Evolutionary conservation across 2,113 vertebrate genomes (phyloP).

Genomic region (Alectura lathami): DNA sequence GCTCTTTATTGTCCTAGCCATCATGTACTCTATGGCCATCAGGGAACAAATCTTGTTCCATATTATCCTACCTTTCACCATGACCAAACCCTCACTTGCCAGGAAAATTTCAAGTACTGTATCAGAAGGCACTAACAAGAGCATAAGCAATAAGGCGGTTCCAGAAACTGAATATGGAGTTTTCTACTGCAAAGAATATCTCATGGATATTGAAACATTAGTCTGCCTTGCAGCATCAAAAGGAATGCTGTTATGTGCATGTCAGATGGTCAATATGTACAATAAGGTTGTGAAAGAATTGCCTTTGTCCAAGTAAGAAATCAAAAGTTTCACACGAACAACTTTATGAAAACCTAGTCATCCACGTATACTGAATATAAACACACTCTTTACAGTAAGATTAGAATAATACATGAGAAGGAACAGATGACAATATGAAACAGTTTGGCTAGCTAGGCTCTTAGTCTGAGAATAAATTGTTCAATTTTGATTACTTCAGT

Average conservation of each 20-base stretch:
- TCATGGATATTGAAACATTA: neutral
- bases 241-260: neutral
- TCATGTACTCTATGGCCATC: neutral
- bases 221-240: neutral
- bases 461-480: neutral
- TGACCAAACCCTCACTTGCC: neutral
- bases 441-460: neutral
- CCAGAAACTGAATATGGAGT: neutral
- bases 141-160: fast-evolving
- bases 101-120: neutral
- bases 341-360: neutral
- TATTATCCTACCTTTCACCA: neutral
- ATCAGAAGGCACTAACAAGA: neutral
- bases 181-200: no score
- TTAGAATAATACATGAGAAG: neutral
- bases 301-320: neutral
- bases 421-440: neutral
- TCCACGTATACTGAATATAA: fast-evolving
- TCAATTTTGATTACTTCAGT: neutral
- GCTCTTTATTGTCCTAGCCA: neutral
- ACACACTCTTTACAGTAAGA: neutral
- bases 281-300: neutral
- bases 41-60: neutral
- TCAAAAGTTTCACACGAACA: neutral
- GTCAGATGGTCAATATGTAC: neutral